Evolutionary conservation across 2,888 invertebrate species (phyloP).

Genomic region (Tipula helvola): DNA sequence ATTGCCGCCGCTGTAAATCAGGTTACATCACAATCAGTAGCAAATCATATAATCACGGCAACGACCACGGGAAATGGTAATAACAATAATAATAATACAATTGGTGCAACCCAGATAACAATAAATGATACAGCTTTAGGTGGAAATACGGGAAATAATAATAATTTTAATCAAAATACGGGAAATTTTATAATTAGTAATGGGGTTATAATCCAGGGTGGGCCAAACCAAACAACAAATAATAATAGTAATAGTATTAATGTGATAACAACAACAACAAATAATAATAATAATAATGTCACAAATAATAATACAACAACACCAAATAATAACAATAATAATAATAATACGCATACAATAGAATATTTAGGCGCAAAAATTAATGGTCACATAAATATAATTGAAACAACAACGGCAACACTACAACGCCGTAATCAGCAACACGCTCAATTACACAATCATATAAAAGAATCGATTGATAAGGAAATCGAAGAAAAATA

Average conservation of each 20-base stretch:
- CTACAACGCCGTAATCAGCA: background rate
- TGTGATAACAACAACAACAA: background rate
- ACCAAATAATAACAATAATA: background rate
- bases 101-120: background rate
- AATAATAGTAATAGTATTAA: background rate
- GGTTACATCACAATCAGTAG: slow-evolving; percentile 6
- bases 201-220: background rate
- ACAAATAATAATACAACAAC: background rate
- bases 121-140: background rate
- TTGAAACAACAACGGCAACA: background rate
- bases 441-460: background rate
- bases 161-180: background rate
- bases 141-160: slow-evolving; percentile 4
- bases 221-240: background rate
- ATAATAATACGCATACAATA: background rate
- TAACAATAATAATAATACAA: background rate
- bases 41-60: background rate
- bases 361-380: slow-evolving; percentile 6
- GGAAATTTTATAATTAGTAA: slow-evolving; percentile 8
- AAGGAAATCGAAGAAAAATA: slow-evolving; percentile 6
- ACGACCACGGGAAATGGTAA: background rate
- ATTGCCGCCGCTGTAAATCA: slow-evolving; percentile 8
- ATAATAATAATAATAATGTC: background rate
- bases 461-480: background rate
- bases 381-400: background rate